A percentile compares a stretch with the other conserved stretches of the same genome.
Conservation (phyloP, 2,888 invertebrate genomes). For the Drosophila suboccidentalis region DNA sequence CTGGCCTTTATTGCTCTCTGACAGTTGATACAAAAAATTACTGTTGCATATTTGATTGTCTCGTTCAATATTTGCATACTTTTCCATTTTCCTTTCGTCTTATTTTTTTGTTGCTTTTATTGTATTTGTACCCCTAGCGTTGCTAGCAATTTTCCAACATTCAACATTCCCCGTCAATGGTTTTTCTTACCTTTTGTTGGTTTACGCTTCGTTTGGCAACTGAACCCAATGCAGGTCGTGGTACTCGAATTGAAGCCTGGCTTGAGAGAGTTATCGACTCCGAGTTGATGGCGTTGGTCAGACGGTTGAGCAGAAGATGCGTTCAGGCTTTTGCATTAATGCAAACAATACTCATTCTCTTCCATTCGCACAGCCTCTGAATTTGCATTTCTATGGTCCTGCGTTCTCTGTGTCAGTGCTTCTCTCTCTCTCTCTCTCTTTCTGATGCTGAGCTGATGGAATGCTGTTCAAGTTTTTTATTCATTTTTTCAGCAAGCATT, state of each 20-base stretch:
- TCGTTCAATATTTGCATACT: conserved; percentile 78
- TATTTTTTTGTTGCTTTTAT: conserved; percentile 8
- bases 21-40: conserved; percentile 68
- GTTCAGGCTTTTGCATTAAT: conserved; percentile 36
- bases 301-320: conserved; percentile 20
- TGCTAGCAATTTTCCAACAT: conserved; percentile 31
- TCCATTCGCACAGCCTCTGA: conserved; percentile 20
- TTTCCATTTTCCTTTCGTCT: conserved; percentile 48
- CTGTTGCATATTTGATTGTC: conserved; percentile 80
- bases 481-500: conserved; percentile 10
- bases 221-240: conserved; percentile 19
- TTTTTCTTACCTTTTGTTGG: conserved; percentile 56
- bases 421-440: conserved; percentile 1
- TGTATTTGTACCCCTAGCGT: conserved; percentile 23
- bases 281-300: conserved; percentile 15
- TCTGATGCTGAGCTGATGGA: conserved; percentile 37
- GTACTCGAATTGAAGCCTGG: conserved; percentile 29
- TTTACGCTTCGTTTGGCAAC: conserved; percentile 52
- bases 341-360: conserved; percentile 38
- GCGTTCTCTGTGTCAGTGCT: not conserved
- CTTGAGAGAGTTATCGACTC: conserved; percentile 49
- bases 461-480: conserved; percentile 40
- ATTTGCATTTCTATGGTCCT: conserved; percentile 66
- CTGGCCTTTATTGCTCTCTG: conserved; percentile 16
- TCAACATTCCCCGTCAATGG: conserved; percentile 25